Base-by-base conservation (phyloP, 2,888 invertebrate genomes). In the Acanthococcus lagerstroemiae region DNA sequence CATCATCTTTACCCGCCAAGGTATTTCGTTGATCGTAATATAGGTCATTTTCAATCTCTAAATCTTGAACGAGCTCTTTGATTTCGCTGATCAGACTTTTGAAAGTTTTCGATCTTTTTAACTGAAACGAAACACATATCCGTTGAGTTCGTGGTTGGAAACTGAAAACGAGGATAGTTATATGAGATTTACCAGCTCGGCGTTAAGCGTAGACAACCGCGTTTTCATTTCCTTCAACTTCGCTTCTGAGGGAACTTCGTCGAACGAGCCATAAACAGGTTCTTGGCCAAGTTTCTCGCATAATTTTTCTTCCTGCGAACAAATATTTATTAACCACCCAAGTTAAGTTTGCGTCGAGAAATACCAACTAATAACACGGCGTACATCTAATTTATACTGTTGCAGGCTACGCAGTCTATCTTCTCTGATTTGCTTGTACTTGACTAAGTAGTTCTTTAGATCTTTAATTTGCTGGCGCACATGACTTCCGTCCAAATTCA, bases 141-240 rank as follows among this genome's bases (percentile, higher is more conserved):
- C 5, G 19, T 17, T 26, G 19, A 27, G 27, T 55, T 26, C n/a
- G 3, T 17, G 4, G 27, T 25, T 9, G 21, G 1, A 3, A 55
- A 26, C 5, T 6, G 17, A 30, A 3, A 27, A 1, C 26, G 21
- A 6, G n/a, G 44, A 15, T 54, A 37, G 27, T 19, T n/a, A 46
- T 19, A 45, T 12, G 24, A 30, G 56, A 44, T 37, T 27, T 61
- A 70, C 80, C 50, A 83, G 82, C 73, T 85, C 84, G 0, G 77
- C 75, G 71, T 84, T 83, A 58, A 87, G 74, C 12, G 77, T 75
- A 44, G 83, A 80, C 3, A 89, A 75, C 67, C 86, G 81, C 0
- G 75, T 73, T 55, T 81, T 79, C 54, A 87, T 80, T 46, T 80
- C 77, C 12, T 81, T 77, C 15, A 88, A 74, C 67, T 86, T 82